phyloP scores from a whole-genome alignment of 2,797 vertebrate genomes.

The Ficedula albicollis region DNA sequence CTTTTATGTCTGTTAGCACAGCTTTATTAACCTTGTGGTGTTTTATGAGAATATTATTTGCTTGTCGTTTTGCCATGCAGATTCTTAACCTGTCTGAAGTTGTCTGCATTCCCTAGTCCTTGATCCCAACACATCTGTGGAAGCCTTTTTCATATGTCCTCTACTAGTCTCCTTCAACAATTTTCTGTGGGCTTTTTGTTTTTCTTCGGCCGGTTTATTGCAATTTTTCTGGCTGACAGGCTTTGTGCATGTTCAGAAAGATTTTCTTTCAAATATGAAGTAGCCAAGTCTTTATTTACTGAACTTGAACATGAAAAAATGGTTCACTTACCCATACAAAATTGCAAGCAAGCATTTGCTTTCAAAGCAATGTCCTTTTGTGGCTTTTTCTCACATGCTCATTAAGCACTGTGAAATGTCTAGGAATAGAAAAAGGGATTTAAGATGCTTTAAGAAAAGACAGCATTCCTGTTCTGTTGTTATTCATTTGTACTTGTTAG shows the following conservation, averaged over 20 bases:
- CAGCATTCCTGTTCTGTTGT: constrained; percentile 9
- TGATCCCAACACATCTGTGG: background rate
- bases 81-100: background rate
- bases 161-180: background rate
- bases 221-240: constrained; percentile 20
- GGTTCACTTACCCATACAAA: constrained; percentile 28
- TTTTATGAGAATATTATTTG: background rate
- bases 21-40: background rate
- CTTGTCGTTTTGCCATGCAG: background rate
- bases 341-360: constrained; percentile 26
- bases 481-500: constrained; percentile 42
- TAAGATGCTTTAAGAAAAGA: constrained; percentile 32
- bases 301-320: background rate
- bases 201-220: background rate
- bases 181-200: constrained; percentile 16
- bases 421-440: constrained; percentile 20
- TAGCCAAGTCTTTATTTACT: constrained; percentile 8
- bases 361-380: background rate
- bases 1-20: background rate
- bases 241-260: constrained; percentile 34
- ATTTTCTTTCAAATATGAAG: constrained; percentile 28
- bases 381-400: constrained; percentile 1
- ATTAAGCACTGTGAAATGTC: background rate
- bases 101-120: background rate
- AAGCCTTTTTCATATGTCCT: background rate